phyloP scores from a whole-genome alignment of 2,797 vertebrate species.

The Graptemys geographica region DNA sequence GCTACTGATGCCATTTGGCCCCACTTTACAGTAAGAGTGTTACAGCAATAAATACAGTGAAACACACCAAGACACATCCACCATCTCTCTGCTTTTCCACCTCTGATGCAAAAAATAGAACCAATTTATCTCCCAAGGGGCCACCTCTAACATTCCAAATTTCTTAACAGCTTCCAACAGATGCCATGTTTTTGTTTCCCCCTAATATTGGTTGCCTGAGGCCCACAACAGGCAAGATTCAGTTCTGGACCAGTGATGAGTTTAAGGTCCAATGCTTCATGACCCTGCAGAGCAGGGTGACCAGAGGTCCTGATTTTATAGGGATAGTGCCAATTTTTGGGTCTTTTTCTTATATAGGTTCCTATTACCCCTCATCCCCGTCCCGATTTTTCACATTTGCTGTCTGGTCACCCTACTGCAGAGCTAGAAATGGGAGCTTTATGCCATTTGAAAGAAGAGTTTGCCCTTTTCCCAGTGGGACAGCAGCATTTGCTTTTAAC shows the following conservation, averaged over 20 bases:
- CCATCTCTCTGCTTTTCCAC: constrained; percentile 27
- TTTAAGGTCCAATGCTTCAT: constrained; percentile 29
- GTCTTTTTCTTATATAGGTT: too few relatives aligned
- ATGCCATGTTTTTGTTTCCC: constrained; percentile 10
- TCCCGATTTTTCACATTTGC: too few relatives aligned
- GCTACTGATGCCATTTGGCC: not conserved
- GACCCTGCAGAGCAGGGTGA: not conserved
- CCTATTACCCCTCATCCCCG: too few relatives aligned
- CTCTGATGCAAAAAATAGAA: constrained; percentile 70
- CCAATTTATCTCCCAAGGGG: constrained; percentile 46
- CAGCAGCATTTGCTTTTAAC: constrained; percentile 14
- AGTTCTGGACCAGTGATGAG: not conserved
- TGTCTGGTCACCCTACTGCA: not conserved
- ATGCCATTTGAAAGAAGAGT: not conserved
- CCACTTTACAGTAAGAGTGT: not conserved
- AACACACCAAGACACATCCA: constrained; percentile 10
- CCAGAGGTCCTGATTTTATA: too few relatives aligned
- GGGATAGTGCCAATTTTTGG: too few relatives aligned
- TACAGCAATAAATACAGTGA: constrained; percentile 32
- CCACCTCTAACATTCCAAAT: constrained; percentile 37
- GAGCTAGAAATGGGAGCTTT: not conserved
- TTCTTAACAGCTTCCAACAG: not conserved
- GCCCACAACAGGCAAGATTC: not conserved
- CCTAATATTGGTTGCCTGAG: not conserved
- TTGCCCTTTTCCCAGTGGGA: not conserved